phyloP scores from a whole-genome alignment of 1,140 invertebrate genomes.

The Carcinoscorpius rotundicauda region DNA sequence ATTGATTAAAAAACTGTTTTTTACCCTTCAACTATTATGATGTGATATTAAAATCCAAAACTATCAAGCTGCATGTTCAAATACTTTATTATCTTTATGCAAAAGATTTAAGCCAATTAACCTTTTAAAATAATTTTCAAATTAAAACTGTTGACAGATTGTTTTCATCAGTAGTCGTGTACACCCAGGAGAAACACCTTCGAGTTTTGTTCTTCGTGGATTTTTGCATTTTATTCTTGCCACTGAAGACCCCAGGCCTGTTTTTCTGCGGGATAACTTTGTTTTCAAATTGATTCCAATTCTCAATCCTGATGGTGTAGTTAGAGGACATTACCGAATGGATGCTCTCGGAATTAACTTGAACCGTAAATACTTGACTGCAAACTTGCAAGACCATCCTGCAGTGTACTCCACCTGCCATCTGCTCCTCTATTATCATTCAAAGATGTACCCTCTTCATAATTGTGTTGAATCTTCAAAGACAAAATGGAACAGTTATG shows the following conservation, averaged over 20 bases:
- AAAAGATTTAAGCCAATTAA: not conserved
- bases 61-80: not conserved
- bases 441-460: not conserved
- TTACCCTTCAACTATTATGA: not conserved
- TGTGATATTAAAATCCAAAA: not conserved
- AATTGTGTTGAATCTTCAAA: too few species aligned
- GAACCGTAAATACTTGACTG: slow-evolving; percentile 69
- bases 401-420: slow-evolving; percentile 67
- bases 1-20: not conserved
- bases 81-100: not conserved
- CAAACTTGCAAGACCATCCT: slow-evolving; percentile 58
- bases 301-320: slow-evolving; percentile 85
- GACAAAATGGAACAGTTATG: too few species aligned
- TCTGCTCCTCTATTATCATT: slow-evolving; percentile 51
- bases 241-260: slow-evolving; percentile 53
- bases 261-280: slow-evolving; percentile 60
- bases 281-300: slow-evolving; percentile 88
- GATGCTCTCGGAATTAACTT: slow-evolving; percentile 81
- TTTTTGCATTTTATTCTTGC: slow-evolving; percentile 65
- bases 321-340: slow-evolving; percentile 74
- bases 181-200: slow-evolving; percentile 85
- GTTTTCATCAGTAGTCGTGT: slow-evolving; percentile 80
- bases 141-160: slow-evolving; percentile 28
- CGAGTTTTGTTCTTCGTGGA: slow-evolving; percentile 87
- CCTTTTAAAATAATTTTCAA: not conserved